These are phyloP conservation scores for Lycocerus yunnanus DNA, from an alignment of 2,888 invertebrate species.

Conservation along the genomic window DNA sequence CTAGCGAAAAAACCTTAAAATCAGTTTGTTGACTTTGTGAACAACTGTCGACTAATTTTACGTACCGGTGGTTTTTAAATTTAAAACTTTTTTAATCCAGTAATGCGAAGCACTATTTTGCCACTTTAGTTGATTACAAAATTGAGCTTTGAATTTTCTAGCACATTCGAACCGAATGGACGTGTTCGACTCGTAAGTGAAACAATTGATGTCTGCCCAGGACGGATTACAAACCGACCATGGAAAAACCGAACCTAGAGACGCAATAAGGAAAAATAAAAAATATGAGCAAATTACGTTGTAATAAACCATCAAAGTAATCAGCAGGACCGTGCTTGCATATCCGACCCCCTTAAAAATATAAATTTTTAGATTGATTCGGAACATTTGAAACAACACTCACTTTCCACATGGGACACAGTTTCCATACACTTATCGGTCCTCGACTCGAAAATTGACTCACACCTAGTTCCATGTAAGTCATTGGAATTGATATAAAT, in stretches of 20 bases:
- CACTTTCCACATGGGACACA: constrained; percentile 11
- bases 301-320: constrained; percentile 3
- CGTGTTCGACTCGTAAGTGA: constrained; percentile 2
- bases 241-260: not conserved
- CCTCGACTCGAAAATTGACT: constrained; percentile 10
- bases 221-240: constrained; percentile 7
- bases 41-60: not conserved
- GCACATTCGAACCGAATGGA: constrained; percentile 1
- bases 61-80: not conserved
- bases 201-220: constrained; percentile 12
- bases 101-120: constrained; percentile 11
- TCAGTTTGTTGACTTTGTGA: not conserved
- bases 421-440: not conserved
- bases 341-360: constrained; percentile 8
- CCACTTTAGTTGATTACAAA: not conserved
- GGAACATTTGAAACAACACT: no score
- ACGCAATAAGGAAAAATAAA: constrained; percentile 2
- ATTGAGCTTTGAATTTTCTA: not conserved
- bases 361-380: no score
- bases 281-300: constrained; percentile 9
- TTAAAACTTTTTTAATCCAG: constrained; percentile 1
- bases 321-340: not conserved
- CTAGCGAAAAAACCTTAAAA: not conserved
- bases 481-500: constrained; percentile 4
- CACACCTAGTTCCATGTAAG: constrained; percentile 9